A percentile compares a stretch with the other conserved stretches of the same genome.
phyloP scores from a whole-genome alignment of 2,888 invertebrate genomes.

The Tryphoninae sp. region DNA sequence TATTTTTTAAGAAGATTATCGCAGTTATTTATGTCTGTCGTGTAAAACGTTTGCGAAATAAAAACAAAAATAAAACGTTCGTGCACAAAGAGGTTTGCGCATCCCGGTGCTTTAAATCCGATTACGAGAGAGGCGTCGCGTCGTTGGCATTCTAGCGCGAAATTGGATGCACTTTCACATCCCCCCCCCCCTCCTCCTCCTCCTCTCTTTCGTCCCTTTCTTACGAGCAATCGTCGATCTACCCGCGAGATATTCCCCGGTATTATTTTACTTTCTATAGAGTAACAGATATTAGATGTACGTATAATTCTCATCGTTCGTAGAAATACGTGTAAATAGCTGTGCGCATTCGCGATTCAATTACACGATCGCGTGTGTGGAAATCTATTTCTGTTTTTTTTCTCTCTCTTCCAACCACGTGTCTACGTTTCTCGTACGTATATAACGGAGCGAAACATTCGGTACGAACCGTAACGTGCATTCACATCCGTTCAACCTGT shows the following conservation, averaged over 20 bases:
- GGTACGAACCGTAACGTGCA: slow-evolving; percentile 37
- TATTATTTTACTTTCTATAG: slow-evolving; percentile 54
- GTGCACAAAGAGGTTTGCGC: background rate
- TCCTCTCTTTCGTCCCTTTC: background rate
- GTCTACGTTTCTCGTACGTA: background rate
- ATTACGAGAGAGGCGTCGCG: slow-evolving; percentile 48
- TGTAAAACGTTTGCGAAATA: background rate
- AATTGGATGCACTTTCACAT: slow-evolving; percentile 61
- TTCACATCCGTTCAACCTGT: slow-evolving; percentile 36
- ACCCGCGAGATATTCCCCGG: slow-evolving; percentile 10
- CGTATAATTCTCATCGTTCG: background rate
- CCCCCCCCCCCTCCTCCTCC: slow-evolving; percentile 3
- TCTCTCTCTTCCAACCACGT: background rate
- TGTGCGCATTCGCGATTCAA: slow-evolving; percentile 40
- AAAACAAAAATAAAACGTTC: background rate
- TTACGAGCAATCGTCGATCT: slow-evolving; percentile 22
- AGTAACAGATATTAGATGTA: background rate
- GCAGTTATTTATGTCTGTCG: background rate
- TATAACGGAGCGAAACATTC: slow-evolving; percentile 18
- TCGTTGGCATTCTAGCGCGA: slow-evolving; percentile 51
- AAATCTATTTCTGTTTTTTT: background rate
- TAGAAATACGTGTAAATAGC: slow-evolving; percentile 46
- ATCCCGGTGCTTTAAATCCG: slow-evolving; percentile 45
- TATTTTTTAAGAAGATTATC: no score
- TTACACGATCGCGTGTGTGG: slow-evolving; percentile 33